Evolutionary conservation across 1,140 invertebrate species (phyloP), one percentile per base, ranked within the genome.

Genomic region (Microplitis demolitor): DNA sequence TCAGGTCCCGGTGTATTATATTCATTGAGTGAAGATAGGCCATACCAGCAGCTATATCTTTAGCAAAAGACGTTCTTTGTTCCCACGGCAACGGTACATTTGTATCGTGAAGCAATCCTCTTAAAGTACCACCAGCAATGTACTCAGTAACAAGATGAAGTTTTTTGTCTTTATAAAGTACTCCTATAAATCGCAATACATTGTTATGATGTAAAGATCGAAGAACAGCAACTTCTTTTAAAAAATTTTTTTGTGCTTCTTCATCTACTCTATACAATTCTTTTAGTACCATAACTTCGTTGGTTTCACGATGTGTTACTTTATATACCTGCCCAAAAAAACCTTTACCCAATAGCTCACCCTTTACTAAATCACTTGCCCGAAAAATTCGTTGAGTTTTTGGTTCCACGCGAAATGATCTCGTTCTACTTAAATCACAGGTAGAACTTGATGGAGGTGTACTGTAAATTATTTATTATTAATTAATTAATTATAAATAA

Each of bases 1-100:
- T 99, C 72, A 99, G 90, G 88, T 99, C 97, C 54, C 97, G 88
- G 87, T 99, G 97, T 77, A 99, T 97, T 74, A 98, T 95, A 81
- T 96, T 96, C 91, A 93, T 94, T 66, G 94, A 93, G 88, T 99
- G 97, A 50, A 98, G 88, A 87, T 98, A 98, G 14, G 93, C 91
- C 92, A 99, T 96, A 35, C 97, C 97, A 9, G 92, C 91, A 54
- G 97, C 92, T 77, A 98, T 97, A 84, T 98, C 96, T 73, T 94
- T 91, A 13, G 96, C 95, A 82, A 98, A 93, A 13, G 92, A 92
- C 4, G 94, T 92, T 60, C 97, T 88, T 74, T 93, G 90, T 66
- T 91, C 90, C 97, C 97, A 98, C 4, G 92, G 91, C 61, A 98
- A 86, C 3, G 90, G 85, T 74, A 92, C 89, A 13, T 86, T 85